phyloP scores from a whole-genome alignment of 2,888 invertebrate genomes.

The Elmis aenea region DNA sequence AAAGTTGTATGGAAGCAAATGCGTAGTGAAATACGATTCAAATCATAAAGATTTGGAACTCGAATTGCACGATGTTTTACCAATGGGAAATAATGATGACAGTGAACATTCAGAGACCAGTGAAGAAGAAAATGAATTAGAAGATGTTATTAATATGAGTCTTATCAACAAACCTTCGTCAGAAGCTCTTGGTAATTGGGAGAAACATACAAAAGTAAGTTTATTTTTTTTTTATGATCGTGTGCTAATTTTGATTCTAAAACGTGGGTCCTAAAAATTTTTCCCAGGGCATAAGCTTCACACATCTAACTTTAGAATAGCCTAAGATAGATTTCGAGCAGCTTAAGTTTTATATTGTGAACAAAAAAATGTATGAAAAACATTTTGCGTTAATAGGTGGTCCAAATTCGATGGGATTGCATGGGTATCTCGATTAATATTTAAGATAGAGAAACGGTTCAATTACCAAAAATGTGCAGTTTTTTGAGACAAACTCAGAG shows the following conservation, averaged over 20 bases:
- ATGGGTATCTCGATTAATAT: no score
- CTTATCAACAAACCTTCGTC: conserved; percentile 53
- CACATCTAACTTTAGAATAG: no score
- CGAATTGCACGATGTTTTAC: conserved; percentile 53
- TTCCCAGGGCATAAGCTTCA: no score
- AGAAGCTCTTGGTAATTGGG: conserved; percentile 77
- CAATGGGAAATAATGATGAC: conserved; percentile 43
- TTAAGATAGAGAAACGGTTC: no score
- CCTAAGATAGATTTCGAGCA: no score
- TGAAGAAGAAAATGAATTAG: conserved; percentile 31
- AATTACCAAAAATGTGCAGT: no score
- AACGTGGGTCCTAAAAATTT: no score
- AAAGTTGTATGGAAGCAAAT: conserved; percentile 47
- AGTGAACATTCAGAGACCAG: conserved; percentile 33
- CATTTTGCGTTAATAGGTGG: neutral
- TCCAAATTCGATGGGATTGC: no score
- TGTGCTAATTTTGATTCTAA: no score
- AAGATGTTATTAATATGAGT: conserved; percentile 55
- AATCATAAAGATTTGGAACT: conserved; percentile 44
- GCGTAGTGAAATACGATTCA: conserved; percentile 52
- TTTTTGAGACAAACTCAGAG: no score
- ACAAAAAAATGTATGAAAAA: no score
- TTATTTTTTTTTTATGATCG: conserved; percentile 2
- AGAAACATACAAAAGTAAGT: conserved; percentile 75
- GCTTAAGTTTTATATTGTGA: no score